A percentile compares a stretch with the other conserved stretches of the same genome.
Evolutionary conservation across 2,113 vertebrate genomes (phyloP).

Genomic region (Epinephelus cyanopodus): DNA sequence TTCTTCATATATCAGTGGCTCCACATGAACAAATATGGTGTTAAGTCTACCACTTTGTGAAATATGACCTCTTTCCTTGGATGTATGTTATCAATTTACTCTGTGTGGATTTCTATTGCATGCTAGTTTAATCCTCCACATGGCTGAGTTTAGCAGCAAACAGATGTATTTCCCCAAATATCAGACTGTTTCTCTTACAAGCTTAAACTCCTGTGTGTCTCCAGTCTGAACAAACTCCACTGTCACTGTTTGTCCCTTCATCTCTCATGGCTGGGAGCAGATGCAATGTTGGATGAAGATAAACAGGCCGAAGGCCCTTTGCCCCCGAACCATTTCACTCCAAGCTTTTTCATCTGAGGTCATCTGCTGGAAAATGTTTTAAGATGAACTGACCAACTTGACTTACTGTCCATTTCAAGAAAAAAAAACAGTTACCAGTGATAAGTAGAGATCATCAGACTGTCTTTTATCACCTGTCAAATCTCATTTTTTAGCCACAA

Average conservation of each 20-base stretch:
- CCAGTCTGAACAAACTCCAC: neutral
- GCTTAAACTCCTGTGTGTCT: neutral
- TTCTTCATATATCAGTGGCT: too few relatives aligned
- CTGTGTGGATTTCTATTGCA: too few relatives aligned
- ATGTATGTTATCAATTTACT: too few relatives aligned
- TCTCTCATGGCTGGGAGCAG: conserved; percentile 7
- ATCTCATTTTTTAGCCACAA: neutral
- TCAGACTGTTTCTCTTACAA: neutral
- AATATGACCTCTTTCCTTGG: too few relatives aligned
- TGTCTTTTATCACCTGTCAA: neutral
- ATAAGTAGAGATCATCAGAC: neutral
- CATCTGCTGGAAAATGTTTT: neutral
- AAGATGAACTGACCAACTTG: neutral
- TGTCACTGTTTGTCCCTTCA: neutral
- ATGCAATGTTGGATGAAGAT: conserved; percentile 6
- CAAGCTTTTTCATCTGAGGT: neutral
- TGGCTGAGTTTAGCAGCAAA: conserved; percentile 11
- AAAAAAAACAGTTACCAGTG: neutral
- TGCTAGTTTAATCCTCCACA: too few relatives aligned
- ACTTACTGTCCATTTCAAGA: neutral
- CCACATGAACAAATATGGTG: too few relatives aligned
- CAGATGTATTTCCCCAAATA: neutral
- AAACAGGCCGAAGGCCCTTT: neutral
- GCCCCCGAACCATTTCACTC: neutral
- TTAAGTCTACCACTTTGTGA: too few relatives aligned